Conservation (phyloP, 2,797 vertebrate genomes). For the Gephyroberyx darwinii region DNA sequence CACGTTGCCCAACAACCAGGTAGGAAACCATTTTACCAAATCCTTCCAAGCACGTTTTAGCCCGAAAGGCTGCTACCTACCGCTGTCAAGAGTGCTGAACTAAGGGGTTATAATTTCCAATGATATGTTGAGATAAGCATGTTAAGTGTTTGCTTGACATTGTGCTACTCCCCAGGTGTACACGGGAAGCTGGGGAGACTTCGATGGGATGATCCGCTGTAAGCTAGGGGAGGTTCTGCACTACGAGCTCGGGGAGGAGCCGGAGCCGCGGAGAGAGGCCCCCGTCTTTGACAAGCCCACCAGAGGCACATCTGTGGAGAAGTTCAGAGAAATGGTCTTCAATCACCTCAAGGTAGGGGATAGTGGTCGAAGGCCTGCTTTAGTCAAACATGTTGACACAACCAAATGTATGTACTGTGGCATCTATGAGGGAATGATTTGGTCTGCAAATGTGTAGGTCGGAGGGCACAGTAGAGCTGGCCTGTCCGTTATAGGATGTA, state of each 20-base stretch:
- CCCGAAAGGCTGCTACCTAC: too few relatives aligned
- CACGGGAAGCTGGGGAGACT: conserved; percentile 94
- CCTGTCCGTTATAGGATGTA: too few relatives aligned
- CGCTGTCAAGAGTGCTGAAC: neutral
- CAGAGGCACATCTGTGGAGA: conserved; percentile 96
- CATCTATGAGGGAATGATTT: too few relatives aligned
- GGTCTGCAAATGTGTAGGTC: too few relatives aligned
- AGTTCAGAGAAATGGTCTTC: conserved; percentile 98
- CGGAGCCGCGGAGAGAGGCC: conserved; percentile 90
- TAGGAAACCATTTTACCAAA: conserved; percentile 52
- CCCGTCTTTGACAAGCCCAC: conserved; percentile 94
- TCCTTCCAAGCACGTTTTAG: neutral
- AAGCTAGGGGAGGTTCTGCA: conserved; percentile 88
- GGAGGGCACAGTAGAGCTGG: too few relatives aligned
- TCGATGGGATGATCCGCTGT: conserved; percentile 93
- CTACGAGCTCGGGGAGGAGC: conserved; percentile 90
- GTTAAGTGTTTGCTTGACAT: neutral
- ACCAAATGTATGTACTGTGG: neutral
- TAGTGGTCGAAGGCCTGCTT: neutral
- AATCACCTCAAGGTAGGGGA: conserved; percentile 91
- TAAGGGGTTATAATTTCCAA: neutral
- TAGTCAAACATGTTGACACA: neutral
- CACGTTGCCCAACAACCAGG: conserved; percentile 93
- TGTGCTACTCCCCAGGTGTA: conserved; percentile 84
- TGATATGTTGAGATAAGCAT: neutral